phyloP scores from a whole-genome alignment of 2,888 invertebrate species.

The Hydroisotoma schaefferi region DNA sequence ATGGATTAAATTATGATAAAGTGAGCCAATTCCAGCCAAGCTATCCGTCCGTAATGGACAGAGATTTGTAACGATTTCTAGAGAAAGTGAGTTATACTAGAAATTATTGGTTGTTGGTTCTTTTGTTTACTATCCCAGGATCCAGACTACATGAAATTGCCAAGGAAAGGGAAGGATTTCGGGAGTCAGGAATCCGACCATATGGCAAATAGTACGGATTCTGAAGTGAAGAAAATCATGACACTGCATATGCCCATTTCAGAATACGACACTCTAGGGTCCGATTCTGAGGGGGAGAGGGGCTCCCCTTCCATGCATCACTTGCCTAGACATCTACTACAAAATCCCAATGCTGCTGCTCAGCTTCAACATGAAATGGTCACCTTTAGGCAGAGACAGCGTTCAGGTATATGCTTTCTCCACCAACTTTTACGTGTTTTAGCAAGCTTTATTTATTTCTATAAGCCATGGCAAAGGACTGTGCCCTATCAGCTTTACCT shows the following conservation, averaged over 20 bases:
- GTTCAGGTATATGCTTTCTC: slow-evolving; percentile 32
- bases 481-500: too few species aligned
- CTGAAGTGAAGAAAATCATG: slow-evolving; percentile 89
- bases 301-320: not conserved
- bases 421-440: slow-evolving; percentile 16
- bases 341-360: slow-evolving; percentile 17
- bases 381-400: slow-evolving; percentile 46
- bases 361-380: slow-evolving; percentile 46
- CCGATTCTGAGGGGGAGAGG: slow-evolving; percentile 4
- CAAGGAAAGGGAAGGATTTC: slow-evolving; percentile 22
- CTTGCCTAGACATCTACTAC: slow-evolving; percentile 18
- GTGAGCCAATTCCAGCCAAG: too few species aligned
- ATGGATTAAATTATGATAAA: too few species aligned
- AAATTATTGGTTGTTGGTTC: not conserved
- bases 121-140: slow-evolving; percentile 31
- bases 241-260: slow-evolving; percentile 88
- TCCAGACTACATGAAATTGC: slow-evolving; percentile 40
- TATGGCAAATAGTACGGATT: slow-evolving; percentile 59
- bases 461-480: too few species aligned
- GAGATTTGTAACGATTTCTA: too few species aligned
- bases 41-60: too few species aligned
- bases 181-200: slow-evolving; percentile 53
- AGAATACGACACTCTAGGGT: slow-evolving; percentile 62
- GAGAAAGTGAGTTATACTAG: too few species aligned
- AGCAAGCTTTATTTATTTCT: slow-evolving; percentile 9